These are phyloP conservation scores for Schizopygopsis pylzovi DNA, from an alignment of 2,797 vertebrate species.

Conservation along the genomic window DNA sequence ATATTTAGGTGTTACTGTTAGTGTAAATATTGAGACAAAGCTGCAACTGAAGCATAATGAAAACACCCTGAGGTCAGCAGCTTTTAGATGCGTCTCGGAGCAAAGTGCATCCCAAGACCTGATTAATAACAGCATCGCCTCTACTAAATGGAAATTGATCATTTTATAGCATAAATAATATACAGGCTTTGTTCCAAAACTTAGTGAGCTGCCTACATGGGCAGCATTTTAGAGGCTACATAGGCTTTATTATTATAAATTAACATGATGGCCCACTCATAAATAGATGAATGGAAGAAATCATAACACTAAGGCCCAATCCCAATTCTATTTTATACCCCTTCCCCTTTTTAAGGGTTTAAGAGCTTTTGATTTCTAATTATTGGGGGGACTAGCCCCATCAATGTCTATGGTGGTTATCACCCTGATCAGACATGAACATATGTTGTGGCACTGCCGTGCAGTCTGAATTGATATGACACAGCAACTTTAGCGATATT, in stretches of 20 bases:
- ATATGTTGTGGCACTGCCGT: no score
- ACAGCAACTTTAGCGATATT: no score
- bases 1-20: constrained; percentile 25
- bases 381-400: no score
- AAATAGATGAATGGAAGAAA: background rate
- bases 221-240: background rate
- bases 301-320: background rate
- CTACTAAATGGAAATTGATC: background rate
- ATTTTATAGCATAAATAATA: background rate
- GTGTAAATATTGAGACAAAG: constrained; percentile 5
- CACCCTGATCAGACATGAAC: no score
- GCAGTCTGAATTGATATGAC: no score
- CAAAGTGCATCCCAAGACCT: constrained; percentile 6
- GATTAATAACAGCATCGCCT: constrained; percentile 15
- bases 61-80: constrained; percentile 21
- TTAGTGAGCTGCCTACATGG: background rate
- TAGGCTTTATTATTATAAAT: background rate
- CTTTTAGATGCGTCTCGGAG: background rate
- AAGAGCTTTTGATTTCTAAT: no score
- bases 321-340: no score
- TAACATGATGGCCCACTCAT: background rate
- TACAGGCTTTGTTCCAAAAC: constrained; percentile 13
- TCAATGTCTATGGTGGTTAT: no score
- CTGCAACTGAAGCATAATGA: constrained; percentile 9
- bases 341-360: no score